phyloP scores from a whole-genome alignment of 2,888 invertebrate genomes.

The Coleophora deauratella region DNA sequence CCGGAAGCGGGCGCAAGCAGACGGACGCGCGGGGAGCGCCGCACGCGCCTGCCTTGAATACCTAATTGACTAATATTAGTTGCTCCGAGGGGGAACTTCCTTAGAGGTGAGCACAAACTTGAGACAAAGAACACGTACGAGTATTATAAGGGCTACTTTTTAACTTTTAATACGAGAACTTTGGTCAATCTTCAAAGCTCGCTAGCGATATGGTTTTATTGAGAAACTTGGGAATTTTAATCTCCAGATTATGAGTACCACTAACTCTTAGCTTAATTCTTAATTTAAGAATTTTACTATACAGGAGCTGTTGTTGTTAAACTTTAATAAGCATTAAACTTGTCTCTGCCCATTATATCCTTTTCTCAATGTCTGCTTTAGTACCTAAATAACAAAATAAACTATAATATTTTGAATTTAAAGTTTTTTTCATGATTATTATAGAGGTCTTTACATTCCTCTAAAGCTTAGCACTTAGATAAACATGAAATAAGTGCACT shows the following conservation, averaged over 20 bases:
- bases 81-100: slow-evolving; percentile 57
- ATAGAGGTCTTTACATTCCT: too few relatives aligned
- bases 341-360: too few relatives aligned
- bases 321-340: too few relatives aligned
- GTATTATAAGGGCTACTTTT: slow-evolving; percentile 55
- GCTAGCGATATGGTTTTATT: slow-evolving; percentile 13
- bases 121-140: slow-evolving; percentile 67
- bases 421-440: too few relatives aligned
- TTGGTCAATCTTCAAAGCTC: slow-evolving; percentile 20
- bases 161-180: slow-evolving; percentile 49
- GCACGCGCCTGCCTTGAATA: slow-evolving; percentile 68
- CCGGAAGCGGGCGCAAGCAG: slow-evolving; percentile 14
- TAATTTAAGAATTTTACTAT: too few relatives aligned
- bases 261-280: too few relatives aligned
- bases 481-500: slow-evolving; percentile 20
- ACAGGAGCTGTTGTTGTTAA: too few relatives aligned
- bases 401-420: too few relatives aligned
- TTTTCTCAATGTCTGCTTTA: too few relatives aligned
- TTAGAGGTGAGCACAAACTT: slow-evolving; percentile 62
- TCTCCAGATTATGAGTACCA: slow-evolving; percentile 9
- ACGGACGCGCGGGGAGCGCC: slow-evolving; percentile 46
- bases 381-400: too few relatives aligned
- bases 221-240: slow-evolving; percentile 14
- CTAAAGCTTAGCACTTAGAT: too few relatives aligned
- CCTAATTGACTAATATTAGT: slow-evolving; percentile 72